Conservation (phyloP, 2,113 vertebrate species). For the Myotis lucifugus region DNA sequence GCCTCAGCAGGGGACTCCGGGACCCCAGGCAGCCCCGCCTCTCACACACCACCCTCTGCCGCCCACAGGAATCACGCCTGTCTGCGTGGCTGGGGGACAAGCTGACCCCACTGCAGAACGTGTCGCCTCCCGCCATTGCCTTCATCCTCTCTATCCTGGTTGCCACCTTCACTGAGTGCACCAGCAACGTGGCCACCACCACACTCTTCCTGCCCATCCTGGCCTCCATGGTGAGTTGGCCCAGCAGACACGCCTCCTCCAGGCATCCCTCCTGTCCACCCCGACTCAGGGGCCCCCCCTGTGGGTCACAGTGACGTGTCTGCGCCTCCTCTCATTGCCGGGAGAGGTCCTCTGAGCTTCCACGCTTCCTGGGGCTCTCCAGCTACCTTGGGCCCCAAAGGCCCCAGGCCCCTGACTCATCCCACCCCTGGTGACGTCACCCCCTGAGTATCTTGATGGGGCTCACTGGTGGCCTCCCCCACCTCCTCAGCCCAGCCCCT, state of each 20-base stretch:
- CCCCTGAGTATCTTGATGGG: constrained; percentile 50
- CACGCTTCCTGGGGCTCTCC: background rate
- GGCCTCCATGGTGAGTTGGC: constrained; percentile 91
- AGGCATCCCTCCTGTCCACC: background rate
- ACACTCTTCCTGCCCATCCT: constrained; percentile 95
- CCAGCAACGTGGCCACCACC: constrained; percentile 96
- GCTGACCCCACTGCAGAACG: constrained; percentile 86
- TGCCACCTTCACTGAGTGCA: constrained; percentile 93
- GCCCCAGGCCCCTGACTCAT: constrained; percentile 61
- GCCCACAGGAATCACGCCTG: constrained; percentile 87
- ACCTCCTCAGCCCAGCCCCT: constrained; percentile 53
- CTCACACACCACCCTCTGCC: background rate
- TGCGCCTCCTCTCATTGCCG: background rate
- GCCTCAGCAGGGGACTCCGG: background rate
- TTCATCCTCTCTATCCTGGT: constrained; percentile 88
- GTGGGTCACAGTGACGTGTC: background rate
- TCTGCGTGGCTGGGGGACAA: constrained; percentile 89
- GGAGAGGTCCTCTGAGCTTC: background rate
- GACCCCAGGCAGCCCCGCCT: background rate
- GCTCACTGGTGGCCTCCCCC: constrained; percentile 47
- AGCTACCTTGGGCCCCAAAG: background rate
- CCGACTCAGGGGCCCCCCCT: background rate
- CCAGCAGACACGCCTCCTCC: background rate
- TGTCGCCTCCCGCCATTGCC: constrained; percentile 87
- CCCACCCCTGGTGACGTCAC: constrained; percentile 53